Evolutionary conservation across 2,888 invertebrate species (phyloP).

Genomic region (Tenthredo livida): DNA sequence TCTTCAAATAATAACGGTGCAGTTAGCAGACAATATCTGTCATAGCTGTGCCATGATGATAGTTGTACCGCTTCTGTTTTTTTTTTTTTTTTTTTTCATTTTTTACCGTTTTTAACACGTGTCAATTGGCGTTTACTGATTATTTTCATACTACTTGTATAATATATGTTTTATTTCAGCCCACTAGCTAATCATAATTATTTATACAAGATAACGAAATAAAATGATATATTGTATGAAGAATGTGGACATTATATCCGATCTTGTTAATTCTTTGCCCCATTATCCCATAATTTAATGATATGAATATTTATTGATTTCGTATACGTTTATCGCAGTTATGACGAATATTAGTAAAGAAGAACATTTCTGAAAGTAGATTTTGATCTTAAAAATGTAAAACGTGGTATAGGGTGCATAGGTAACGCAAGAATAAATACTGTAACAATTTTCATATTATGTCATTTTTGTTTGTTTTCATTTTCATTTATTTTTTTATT

Average conservation of each 20-base stretch:
- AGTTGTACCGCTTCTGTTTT: background rate
- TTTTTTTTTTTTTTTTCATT: no score
- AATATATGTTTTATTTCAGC: background rate
- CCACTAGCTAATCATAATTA: background rate
- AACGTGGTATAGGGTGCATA: background rate
- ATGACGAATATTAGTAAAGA: background rate
- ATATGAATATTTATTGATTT: no score
- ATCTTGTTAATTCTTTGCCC: background rate
- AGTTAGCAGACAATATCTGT: background rate
- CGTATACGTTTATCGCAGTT: no score
- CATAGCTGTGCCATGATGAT: background rate
- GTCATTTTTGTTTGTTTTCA: slow-evolving; percentile 31
- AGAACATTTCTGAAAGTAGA: background rate
- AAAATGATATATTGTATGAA: background rate
- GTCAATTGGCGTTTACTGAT: background rate
- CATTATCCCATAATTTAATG: background rate
- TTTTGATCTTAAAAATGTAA: background rate
- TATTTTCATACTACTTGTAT: background rate
- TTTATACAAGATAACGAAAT: background rate
- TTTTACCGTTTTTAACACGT: background rate
- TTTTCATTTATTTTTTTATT: slow-evolving; percentile 61
- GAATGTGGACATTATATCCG: background rate
- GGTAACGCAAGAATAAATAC: background rate
- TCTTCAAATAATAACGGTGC: background rate
- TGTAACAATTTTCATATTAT: background rate